A percentile compares a stretch with the other conserved stretches of the same genome.
These are phyloP conservation scores for Craniophora ligustri DNA, from an alignment of 2,888 invertebrate species.

Conservation along the genomic window DNA sequence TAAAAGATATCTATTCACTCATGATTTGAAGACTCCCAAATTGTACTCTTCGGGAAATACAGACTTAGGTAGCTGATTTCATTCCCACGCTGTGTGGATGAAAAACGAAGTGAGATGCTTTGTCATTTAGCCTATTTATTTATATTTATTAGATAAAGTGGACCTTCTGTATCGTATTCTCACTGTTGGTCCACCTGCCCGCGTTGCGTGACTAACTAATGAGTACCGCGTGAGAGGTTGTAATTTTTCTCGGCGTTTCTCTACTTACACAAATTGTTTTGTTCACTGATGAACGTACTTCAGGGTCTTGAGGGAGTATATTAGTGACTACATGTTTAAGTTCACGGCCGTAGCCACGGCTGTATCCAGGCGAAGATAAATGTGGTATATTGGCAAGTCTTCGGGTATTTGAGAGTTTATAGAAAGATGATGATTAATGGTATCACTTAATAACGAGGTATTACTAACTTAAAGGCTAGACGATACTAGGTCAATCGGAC, in stretches of 20 bases:
- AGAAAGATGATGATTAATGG: too few species aligned
- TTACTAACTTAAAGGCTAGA: too few species aligned
- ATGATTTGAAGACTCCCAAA: too few species aligned
- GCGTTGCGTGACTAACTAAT: slow-evolving; percentile 39
- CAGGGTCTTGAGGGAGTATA: not conserved
- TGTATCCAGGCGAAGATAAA: not conserved
- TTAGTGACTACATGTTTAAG: slow-evolving; percentile 4
- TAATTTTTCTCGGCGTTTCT: slow-evolving; percentile 23
- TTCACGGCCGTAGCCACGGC: not conserved
- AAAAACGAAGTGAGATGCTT: too few species aligned
- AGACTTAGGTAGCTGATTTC: too few species aligned
- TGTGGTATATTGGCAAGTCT: not conserved
- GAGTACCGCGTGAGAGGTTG: slow-evolving; percentile 28
- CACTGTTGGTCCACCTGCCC: not conserved
- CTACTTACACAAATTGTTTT: slow-evolving; percentile 42
- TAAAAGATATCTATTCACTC: too few species aligned
- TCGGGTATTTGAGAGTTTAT: not conserved
- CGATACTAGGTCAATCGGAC: too few species aligned
- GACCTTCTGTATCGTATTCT: slow-evolving; percentile 1
- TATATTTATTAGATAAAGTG: too few species aligned
- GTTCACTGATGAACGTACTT: slow-evolving; percentile 10
- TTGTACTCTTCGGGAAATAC: too few species aligned
- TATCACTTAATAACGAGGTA: too few species aligned
- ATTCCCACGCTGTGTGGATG: too few species aligned
- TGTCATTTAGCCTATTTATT: too few species aligned